Conservation (phyloP, 2,888 invertebrate genomes). For the Pandemis corylana region DNA sequence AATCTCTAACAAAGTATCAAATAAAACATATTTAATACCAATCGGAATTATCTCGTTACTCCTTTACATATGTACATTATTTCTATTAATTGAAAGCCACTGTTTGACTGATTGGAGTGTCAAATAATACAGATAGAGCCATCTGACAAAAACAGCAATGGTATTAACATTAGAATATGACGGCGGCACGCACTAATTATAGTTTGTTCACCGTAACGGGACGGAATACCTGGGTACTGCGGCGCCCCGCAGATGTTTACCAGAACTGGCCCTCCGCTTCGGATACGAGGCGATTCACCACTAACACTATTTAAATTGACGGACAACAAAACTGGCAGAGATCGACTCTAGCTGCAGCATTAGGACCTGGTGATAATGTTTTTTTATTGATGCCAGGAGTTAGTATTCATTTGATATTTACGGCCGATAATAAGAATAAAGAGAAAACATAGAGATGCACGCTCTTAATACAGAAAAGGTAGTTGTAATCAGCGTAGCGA, state of each 20-base stretch:
- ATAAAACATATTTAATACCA: background rate
- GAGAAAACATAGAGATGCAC: background rate
- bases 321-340: background rate
- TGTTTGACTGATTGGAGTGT: background rate
- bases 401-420: background rate
- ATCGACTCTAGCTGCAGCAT: background rate
- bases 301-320: background rate
- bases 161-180: conserved; percentile 55
- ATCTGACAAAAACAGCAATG: conserved; percentile 20
- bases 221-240: conserved; percentile 59
- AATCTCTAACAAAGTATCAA: background rate
- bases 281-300: conserved; percentile 28
- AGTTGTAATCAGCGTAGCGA: background rate
- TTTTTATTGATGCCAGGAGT: background rate
- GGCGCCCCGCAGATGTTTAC: conserved; percentile 58
- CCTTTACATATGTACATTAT: background rate
- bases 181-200: conserved; percentile 47
- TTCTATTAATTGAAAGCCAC: background rate
- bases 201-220: conserved; percentile 63
- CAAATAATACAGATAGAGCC: conserved; percentile 10
- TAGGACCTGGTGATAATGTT: background rate
- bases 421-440: background rate
- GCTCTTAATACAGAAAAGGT: background rate
- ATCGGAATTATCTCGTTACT: background rate
- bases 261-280: conserved; percentile 49